These are phyloP conservation scores for Datnioides undecimradiatus DNA, from an alignment of 2,113 vertebrate species.

Conservation along the genomic window DNA sequence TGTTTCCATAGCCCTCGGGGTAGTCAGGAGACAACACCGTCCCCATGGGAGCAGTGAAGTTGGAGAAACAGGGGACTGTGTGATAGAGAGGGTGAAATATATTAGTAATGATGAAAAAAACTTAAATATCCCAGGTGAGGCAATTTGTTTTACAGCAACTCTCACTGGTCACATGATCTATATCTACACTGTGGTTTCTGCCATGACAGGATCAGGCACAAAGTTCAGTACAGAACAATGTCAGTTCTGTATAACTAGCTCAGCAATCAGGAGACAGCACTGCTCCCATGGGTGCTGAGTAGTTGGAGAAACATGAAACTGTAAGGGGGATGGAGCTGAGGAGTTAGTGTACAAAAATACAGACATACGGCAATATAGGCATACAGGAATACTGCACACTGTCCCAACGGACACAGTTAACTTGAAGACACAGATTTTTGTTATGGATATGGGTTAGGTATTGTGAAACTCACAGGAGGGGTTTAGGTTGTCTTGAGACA, in stretches of 20 bases:
- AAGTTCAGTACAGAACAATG: conserved; percentile 52
- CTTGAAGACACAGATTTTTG: conserved; percentile 25
- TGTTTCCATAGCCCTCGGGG: conserved; percentile 98
- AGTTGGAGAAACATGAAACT: conserved; percentile 60
- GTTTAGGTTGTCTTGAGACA: conserved; percentile 1
- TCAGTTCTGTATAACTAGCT: conserved; percentile 61
- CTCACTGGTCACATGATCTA: conserved; percentile 23
- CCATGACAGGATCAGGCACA: conserved; percentile 37
- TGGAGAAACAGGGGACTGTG: conserved; percentile 97
- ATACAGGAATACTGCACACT: conserved; percentile 13
- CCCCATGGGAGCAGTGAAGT: conserved; percentile 96
- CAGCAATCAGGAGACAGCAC: conserved; percentile 64
- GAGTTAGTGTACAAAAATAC: conserved; percentile 24
- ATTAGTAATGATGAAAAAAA: conserved; percentile 27
- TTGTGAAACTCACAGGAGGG: conserved; percentile 30
- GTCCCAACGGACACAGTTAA: conserved; percentile 41
- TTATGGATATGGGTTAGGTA: conserved; percentile 33
- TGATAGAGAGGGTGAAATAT: conserved; percentile 47
- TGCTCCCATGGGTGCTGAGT: conserved; percentile 59
- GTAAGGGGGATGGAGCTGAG: conserved; percentile 21
- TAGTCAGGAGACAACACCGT: conserved; percentile 98
- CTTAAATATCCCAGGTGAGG: conserved; percentile 5
- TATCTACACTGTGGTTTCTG: conserved; percentile 37
- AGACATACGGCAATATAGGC: conserved; percentile 27
- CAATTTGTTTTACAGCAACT: conserved; percentile 46